These are phyloP conservation scores for Rhea pennata DNA, from an alignment of 2,113 vertebrate species.

Conservation along the genomic window DNA sequence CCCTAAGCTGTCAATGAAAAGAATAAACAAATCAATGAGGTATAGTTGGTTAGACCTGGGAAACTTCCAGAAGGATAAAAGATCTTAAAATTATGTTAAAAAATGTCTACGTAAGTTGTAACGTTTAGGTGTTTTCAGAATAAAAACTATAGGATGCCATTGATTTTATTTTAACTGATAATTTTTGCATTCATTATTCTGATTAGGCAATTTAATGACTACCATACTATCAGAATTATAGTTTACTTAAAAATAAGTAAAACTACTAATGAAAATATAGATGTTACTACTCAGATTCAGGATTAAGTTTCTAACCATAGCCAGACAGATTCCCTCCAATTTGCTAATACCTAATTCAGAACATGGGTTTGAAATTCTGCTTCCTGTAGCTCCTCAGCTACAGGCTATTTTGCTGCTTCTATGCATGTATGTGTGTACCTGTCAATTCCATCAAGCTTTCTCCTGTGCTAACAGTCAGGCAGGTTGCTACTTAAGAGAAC, in stretches of 20 bases:
- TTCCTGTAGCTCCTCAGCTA: neutral
- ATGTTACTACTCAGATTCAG: no score
- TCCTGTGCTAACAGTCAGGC: neutral
- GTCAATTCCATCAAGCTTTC: neutral
- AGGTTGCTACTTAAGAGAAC: neutral
- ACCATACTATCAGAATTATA: neutral
- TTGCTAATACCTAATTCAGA: neutral
- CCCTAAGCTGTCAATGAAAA: neutral
- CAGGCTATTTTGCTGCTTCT: neutral
- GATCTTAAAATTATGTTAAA: neutral
- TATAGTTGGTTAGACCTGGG: neutral
- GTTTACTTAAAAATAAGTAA: neutral
- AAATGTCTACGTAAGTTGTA: neutral
- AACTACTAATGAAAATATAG: no score
- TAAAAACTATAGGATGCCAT: neutral
- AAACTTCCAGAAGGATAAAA: neutral
- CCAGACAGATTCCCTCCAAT: neutral
- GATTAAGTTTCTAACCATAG: no score
- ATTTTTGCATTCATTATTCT: neutral
- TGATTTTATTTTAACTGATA: neutral
- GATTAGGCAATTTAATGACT: neutral
- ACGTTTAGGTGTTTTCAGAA: neutral
- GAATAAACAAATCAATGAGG: neutral
- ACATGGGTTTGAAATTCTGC: neutral
- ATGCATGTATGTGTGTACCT: neutral